Conservation (phyloP, 1,140 invertebrate genomes). For the Panagrolaimus sp. region DNA sequence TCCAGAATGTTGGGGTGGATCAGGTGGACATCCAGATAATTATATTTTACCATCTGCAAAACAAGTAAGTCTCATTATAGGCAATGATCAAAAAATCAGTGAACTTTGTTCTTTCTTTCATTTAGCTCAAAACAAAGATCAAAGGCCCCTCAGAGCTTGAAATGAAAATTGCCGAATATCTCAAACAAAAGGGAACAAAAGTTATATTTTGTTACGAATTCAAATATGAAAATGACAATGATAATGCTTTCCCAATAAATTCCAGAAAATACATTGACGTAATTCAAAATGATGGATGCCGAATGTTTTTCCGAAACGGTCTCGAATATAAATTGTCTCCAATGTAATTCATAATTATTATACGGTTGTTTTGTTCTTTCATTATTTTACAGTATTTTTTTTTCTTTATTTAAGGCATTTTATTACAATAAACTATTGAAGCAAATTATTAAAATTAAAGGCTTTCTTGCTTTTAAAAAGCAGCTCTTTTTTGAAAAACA, state of each 20-base stretch:
- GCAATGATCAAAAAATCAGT: too few species aligned
- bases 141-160: background rate
- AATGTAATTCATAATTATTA: background rate
- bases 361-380: too few species aligned
- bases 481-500: too few species aligned
- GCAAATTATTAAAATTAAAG: too few species aligned
- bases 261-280: slow-evolving; percentile 9
- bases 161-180: background rate
- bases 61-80: slow-evolving; percentile 5
- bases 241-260: background rate
- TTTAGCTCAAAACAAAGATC: background rate
- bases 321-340: background rate
- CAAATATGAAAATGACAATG: background rate
- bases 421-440: too few species aligned
- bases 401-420: too few species aligned
- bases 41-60: background rate
- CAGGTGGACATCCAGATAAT: background rate
- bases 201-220: slow-evolving; percentile 8
- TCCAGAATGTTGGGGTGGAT: background rate
- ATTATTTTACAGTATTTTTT: too few species aligned
- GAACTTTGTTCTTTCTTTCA: background rate
- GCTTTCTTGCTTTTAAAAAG: too few species aligned
- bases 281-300: background rate
- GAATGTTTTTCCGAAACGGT: background rate
- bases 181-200: background rate